Evolutionary conservation across 2,888 invertebrate genomes (phyloP), one percentile per base, ranked within the genome.

Genomic region (Deilephila elpenor): DNA sequence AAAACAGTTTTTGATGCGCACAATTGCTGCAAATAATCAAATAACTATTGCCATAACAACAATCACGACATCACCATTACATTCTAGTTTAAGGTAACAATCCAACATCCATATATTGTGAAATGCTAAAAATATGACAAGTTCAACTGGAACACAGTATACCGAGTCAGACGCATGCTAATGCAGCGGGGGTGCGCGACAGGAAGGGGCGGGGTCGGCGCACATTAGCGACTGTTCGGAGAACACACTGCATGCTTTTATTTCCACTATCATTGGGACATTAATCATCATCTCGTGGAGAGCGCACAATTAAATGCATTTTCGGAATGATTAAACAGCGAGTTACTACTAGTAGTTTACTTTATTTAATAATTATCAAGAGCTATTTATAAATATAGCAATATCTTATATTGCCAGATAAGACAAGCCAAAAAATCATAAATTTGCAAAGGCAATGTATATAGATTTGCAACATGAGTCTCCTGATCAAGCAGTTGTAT

Each of bases 181-280:
- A 79, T 78, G 71, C 78, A 29, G 56, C 60, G 76, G 72, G 71
- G 53, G 78, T 81, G 85, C 83, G 86, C 86, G 88, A 89, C 93
- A 92, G 93, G 93, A 94, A 91, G 87, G 85, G 94, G 94, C 92
- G 93, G 88, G 89, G 84, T 79, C 78, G 75, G 79, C 76, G 81
- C 84, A 86, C 89, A 89, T 93, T 91, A 89, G 91, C 91, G 88
- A 88, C 84, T 90, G 80, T 84, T 86, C 86, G 79, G 74, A 77
- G 84, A 83, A 81, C 83, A 84, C 78, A 77, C 77, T 79, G 79
- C 81, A 78, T 81, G 80, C 80, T 81, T 80, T 77, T 77, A 78
- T 79, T 79, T 70, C 75, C 80, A 79, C 83, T 78, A 83, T 83
- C 84, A 82, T 82, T 75, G 78, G 79, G 74, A 80, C 81, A 83